Percentiles rank a stretch among this genome's conserved stretches.
Conservation (phyloP, 2,113 vertebrate species). For the Meriones unguiculatus region DNA sequence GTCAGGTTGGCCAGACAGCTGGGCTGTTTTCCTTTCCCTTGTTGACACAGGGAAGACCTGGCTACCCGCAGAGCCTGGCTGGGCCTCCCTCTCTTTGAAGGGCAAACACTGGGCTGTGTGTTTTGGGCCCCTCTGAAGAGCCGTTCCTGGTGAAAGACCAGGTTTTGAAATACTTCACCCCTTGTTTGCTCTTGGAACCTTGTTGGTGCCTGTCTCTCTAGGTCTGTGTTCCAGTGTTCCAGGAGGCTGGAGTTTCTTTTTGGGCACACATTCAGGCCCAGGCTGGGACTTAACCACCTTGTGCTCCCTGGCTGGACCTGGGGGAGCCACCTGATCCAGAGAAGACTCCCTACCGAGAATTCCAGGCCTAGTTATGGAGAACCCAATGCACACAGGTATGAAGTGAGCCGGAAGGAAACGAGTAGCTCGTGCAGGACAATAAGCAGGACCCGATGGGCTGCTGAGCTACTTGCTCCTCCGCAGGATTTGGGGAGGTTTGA, state of each 20-base stretch:
- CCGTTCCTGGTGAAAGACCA: constrained; percentile 76
- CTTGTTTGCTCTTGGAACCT: constrained; percentile 48
- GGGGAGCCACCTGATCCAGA: not conserved
- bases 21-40: constrained; percentile 79
- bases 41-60: constrained; percentile 78
- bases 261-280: not conserved
- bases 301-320: not conserved
- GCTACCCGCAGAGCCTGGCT: constrained; percentile 69
- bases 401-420: not conserved
- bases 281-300: not conserved
- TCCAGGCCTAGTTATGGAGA: not conserved
- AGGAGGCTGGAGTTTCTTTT: not conserved
- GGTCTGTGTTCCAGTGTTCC: not conserved
- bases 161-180: constrained; percentile 82
- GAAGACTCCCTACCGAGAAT: not conserved
- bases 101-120: constrained; percentile 85
- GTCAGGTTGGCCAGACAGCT: constrained; percentile 63
- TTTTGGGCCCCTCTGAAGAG: constrained; percentile 80
- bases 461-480: not conserved
- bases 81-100: constrained; percentile 82
- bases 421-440: not conserved
- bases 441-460: rapidly evolving
- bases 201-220: not conserved
- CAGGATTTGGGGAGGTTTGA: not conserved
- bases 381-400: no score